Conservation (phyloP, 2,113 vertebrate genomes). For the Toxotes jaculatrix region DNA sequence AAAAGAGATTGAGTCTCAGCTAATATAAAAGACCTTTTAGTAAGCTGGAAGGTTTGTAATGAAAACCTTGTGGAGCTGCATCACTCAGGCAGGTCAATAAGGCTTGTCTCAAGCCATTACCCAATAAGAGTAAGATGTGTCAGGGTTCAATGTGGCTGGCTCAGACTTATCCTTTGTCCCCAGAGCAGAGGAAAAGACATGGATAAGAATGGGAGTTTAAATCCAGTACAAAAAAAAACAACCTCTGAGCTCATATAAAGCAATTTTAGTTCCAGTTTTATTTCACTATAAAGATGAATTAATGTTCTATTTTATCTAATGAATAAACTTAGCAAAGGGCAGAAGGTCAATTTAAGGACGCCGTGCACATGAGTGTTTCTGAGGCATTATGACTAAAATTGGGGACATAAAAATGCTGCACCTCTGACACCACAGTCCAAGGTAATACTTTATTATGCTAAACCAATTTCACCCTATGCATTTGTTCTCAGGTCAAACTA, state of each 20-base stretch:
- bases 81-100: slow-evolving; percentile 77
- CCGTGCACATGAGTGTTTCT: slow-evolving; percentile 19
- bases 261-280: slow-evolving; percentile 40
- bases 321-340: slow-evolving; percentile 33
- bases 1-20: slow-evolving; percentile 60
- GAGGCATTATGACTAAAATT: not conserved
- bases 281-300: slow-evolving; percentile 15
- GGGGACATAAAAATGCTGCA: slow-evolving; percentile 2
- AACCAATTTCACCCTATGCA: not conserved
- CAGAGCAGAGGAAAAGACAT: slow-evolving; percentile 35
- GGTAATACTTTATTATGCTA: not conserved
- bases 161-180: slow-evolving; percentile 64
- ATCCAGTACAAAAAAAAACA: slow-evolving; percentile 41
- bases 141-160: slow-evolving; percentile 63
- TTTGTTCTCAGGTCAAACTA: not conserved
- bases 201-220: slow-evolving; percentile 59
- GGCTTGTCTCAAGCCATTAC: slow-evolving; percentile 76
- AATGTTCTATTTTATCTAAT: slow-evolving; percentile 14
- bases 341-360: slow-evolving; percentile 16
- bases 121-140: slow-evolving; percentile 77
- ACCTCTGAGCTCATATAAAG: slow-evolving; percentile 36
- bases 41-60: slow-evolving; percentile 73
- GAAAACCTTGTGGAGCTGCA: slow-evolving; percentile 72
- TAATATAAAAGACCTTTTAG: slow-evolving; percentile 76
- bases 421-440: not conserved